Conservation (phyloP, 2,888 invertebrate species). For the Mythimna albipuncta region DNA sequence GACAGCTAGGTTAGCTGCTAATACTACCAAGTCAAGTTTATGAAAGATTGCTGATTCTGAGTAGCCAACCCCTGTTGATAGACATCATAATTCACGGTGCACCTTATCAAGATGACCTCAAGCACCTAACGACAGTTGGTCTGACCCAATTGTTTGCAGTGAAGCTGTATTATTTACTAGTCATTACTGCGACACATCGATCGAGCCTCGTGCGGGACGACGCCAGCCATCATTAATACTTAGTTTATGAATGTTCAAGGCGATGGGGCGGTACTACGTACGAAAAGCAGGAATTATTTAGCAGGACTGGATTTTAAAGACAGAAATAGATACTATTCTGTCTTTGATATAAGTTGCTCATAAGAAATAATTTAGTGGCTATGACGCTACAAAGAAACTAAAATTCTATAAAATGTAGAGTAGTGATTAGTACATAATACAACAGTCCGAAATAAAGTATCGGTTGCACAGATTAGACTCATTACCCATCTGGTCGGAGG, state of each 20-base stretch:
- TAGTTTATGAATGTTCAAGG: slow-evolving; percentile 14
- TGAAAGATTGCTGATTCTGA: slow-evolving; percentile 13
- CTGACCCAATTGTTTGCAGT: slow-evolving; percentile 3
- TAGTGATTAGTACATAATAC: too few species aligned
- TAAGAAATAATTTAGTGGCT: too few species aligned
- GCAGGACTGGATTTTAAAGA: neutral
- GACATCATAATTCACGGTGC: slow-evolving; percentile 15
- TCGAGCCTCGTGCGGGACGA: slow-evolving; percentile 6
- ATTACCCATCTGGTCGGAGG: too few species aligned
- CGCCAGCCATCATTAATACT: neutral
- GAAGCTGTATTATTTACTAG: slow-evolving; percentile 23
- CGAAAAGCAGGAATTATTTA: neutral
- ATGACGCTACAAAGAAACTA: too few species aligned
- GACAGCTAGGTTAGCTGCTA: too few species aligned
- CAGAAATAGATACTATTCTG: too few species aligned
- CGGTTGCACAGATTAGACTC: too few species aligned
- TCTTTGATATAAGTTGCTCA: too few species aligned
- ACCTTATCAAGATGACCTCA: slow-evolving; percentile 32
- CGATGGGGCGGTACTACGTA: neutral
- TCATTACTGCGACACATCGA: slow-evolving; percentile 30
- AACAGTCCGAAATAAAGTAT: too few species aligned
- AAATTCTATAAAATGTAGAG: too few species aligned
- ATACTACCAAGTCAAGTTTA: too few species aligned
- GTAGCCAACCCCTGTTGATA: neutral
- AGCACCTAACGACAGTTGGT: neutral